phyloP scores from a whole-genome alignment of 2,888 invertebrate genomes.

The Brachypterus glaber region DNA sequence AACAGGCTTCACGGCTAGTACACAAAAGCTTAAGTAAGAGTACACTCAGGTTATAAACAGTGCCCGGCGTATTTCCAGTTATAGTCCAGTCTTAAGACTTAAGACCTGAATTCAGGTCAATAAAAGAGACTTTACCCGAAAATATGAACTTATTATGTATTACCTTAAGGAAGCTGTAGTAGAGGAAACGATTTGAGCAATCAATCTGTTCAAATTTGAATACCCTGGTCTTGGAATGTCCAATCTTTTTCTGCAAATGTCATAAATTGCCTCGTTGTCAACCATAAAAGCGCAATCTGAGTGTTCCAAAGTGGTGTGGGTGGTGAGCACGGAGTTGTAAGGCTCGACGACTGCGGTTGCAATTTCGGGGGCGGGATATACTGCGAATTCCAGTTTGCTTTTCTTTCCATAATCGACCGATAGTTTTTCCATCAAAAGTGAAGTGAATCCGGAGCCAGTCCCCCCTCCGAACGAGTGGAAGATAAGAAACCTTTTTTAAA shows the following conservation, averaged over 20 bases:
- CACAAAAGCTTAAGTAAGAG: too few species aligned
- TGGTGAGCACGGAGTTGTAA: conserved; percentile 53
- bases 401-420: conserved; percentile 72
- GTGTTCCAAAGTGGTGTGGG: conserved; percentile 72
- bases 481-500: conserved; percentile 70
- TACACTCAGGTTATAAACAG: too few species aligned
- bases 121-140: too few species aligned
- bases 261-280: too few species aligned
- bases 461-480: conserved; percentile 76
- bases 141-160: too few species aligned
- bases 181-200: conserved; percentile 48
- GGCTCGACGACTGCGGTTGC: conserved; percentile 45
- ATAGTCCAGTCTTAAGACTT: too few species aligned
- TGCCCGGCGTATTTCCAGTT: too few species aligned
- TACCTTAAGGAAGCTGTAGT: conserved; percentile 60
- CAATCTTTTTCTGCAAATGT: conserved; percentile 72
- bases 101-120: too few species aligned
- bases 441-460: conserved; percentile 76
- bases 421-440: conserved; percentile 69
- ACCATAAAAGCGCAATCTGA: conserved; percentile 81
- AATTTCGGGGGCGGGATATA: conserved; percentile 63
- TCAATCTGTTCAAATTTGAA: conserved; percentile 75
- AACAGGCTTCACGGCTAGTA: too few species aligned
- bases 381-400: conserved; percentile 71
- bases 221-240: conserved; percentile 76